Base-by-base conservation (phyloP, 2,113 vertebrate genomes). In the Tachysurus vachellii region DNA sequence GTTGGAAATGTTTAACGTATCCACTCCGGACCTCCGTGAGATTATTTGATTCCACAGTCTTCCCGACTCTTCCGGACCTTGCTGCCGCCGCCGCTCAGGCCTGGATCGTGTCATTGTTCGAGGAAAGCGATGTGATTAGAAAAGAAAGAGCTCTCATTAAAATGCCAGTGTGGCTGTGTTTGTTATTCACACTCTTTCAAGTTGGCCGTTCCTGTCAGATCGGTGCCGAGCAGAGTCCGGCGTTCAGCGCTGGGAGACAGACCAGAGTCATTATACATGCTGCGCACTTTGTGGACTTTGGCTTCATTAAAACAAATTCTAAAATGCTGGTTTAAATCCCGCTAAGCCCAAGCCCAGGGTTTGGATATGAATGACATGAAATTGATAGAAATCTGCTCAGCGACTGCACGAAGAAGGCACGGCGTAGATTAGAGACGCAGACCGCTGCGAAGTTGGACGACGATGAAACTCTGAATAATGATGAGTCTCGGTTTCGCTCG, bases 121-220 rank as follows among this genome's bases (percentile, higher is more conserved):
- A 87, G 82, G 57, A 87, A 56, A 50, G 75, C n/a, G 31, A 64
- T 50, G 28, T 86, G 87, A 88, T 89, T 88, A 70, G 83, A 80
- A 57, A 81, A 86, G 89, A 53, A 50, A 31, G 77, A 56, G 56
- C 2, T 2, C 84, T 86, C 89, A 80, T 89, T 85, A 88, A 86
- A 88, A 88, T 86, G 80, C 80, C 61, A 83, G 88, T 56, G 81
- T 56, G 80, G 70, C 62, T 31, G 61, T 85, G 70, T 87, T 80
- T 59, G 14, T 62, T 83, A 68, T 87, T 87, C 83, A 7, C 19
- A 73, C 82, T 75, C 76, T 85, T 89, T 89, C 73, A 85, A 82
- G 83, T 79, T 76, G 0, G 71, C 14, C 14, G 31, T 2, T 79
- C 36, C 73, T 87, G 77, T 89, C 88, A 86, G 86, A 82, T 61